Percentiles rank a stretch among this genome's conserved stretches.
Evolutionary conservation across 2,797 vertebrate species (phyloP).

Genomic region (Peromyscus attwateri): DNA sequence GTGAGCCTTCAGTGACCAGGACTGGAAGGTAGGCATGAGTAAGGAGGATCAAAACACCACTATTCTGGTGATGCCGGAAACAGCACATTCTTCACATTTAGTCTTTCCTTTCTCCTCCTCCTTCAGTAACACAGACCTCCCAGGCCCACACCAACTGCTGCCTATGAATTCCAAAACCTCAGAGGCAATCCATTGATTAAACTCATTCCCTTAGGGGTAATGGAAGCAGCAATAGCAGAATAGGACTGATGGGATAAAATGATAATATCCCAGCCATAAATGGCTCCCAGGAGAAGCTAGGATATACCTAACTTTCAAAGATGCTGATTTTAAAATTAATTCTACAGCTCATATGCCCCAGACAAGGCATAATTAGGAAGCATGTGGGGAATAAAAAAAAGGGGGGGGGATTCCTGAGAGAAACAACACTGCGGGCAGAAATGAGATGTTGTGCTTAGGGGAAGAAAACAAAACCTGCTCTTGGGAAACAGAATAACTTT

Average conservation of each 20-base stretch:
- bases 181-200: background rate
- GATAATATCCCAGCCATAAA: background rate
- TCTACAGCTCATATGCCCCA: background rate
- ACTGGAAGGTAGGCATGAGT: background rate
- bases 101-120: background rate
- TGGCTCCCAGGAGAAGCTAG: background rate
- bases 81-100: accelerated
- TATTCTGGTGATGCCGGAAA: background rate
- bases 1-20: background rate
- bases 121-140: accelerated
- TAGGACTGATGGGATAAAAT: background rate
- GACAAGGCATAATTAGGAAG: background rate
- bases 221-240: background rate
- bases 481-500: background rate
- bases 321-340: background rate
- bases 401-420: too few relatives aligned
- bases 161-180: background rate
- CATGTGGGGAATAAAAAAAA: accelerated
- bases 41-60: background rate
- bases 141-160: background rate
- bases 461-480: background rate
- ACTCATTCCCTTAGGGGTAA: background rate
- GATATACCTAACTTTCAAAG: background rate
- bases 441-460: background rate
- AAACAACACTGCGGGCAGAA: background rate